phyloP scores from a whole-genome alignment of 1,140 invertebrate genomes.

The Halictus rubicundus region DNA sequence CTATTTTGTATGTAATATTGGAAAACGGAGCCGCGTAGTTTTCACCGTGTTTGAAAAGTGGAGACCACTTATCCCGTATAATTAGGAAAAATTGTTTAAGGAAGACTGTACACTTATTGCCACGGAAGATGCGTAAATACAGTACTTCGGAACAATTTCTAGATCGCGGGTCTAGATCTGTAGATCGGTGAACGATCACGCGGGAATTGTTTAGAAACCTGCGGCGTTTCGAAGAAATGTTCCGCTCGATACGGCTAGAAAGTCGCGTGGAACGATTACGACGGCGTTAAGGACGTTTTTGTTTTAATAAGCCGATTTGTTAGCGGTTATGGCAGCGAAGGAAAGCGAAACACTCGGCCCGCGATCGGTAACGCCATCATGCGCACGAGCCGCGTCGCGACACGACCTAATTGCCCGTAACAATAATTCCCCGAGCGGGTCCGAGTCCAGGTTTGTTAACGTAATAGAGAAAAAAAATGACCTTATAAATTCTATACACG shows the following conservation, averaged over 20 bases:
- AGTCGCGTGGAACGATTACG: neutral
- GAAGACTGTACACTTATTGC: no score
- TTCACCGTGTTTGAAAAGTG: no score
- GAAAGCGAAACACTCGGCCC: neutral
- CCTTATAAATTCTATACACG: neutral
- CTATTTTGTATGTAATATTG: no score
- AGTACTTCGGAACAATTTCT: no score
- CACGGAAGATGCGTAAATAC: no score
- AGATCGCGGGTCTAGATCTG: no score
- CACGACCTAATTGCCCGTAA: slow-evolving; percentile 35
- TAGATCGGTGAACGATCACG: no score
- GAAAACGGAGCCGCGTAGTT: no score
- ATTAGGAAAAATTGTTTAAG: no score
- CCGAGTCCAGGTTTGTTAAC: neutral
- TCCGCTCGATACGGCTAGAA: neutral
- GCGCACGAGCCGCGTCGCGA: neutral
- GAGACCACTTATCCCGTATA: no score
- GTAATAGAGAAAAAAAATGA: slow-evolving; percentile 3
- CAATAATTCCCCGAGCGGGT: slow-evolving; percentile 1
- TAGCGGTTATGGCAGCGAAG: neutral
- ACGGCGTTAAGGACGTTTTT: neutral
- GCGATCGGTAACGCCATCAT: neutral
- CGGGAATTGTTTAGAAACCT: neutral
- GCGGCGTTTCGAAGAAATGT: neutral
- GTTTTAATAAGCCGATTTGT: neutral